Evolutionary conservation across 1,140 invertebrate species (phyloP), one percentile per base, ranked within the genome.

Genomic region (Wasmannia auropunctata): DNA sequence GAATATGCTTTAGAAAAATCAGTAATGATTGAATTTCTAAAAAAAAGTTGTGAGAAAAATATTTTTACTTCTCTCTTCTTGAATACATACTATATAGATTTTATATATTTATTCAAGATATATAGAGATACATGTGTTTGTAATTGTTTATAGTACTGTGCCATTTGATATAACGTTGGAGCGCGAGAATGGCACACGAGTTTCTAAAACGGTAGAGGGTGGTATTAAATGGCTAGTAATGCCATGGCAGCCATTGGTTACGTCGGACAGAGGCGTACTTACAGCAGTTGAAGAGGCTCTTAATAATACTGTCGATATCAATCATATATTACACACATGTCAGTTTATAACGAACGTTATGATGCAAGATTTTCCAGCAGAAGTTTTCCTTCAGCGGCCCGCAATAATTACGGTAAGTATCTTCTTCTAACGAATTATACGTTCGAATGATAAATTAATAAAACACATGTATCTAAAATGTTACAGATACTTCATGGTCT

Each of bases 331-430:
- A 88, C 95, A 93, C 91, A 96, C 90, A 2, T 97, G 96, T 92
- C 95, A 97, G 76, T 97, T 97, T 91, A 96, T 97, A 77, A 93
- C 93, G 43, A 96, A 97, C 93, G 96, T 97, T 14, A 96, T 97
- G 91, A 91, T 97, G 49, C 95, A 96, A 91, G 97, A 97, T 92
- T 97, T 97, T 94, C 96, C 96, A 60, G 95, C 96, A 22, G 96
- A 97, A 94, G 96, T 97, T 89, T 97, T 97, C 93, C 94, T 97
- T 34, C 97, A 97, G 88, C 95, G 96, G 88, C 96, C 96, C 31
- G 89, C 94, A 62, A 96, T 97, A 83, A 88, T 97, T 43, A 94
- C 95, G 92, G 96, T 97, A 95, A 92, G 74, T 91, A 76, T 80
- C 74, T 46, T 62, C 46, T 58, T 46, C 51, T 65, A 65, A 65